These are phyloP conservation scores for Xanthorhoe designata DNA, from an alignment of 2,888 invertebrate species.

Conservation along the genomic window DNA sequence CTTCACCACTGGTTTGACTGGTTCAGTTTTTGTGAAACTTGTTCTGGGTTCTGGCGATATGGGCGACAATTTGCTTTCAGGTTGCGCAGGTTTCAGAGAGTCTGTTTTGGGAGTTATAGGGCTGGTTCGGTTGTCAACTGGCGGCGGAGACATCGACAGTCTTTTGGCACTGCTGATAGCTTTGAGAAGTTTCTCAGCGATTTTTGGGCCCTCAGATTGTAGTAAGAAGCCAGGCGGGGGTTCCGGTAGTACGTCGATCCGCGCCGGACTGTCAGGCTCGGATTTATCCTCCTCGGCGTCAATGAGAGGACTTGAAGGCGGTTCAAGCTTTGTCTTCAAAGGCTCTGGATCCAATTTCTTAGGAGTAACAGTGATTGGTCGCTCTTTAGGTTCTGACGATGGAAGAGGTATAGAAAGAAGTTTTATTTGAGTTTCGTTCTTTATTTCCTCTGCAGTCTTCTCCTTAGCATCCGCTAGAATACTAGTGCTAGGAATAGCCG, in stretches of 20 bases:
- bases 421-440: conserved; percentile 49
- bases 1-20: conserved; percentile 56
- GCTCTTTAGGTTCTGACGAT: conserved; percentile 50
- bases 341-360: conserved; percentile 61
- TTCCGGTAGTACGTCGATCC: conserved; percentile 80
- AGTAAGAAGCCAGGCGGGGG: conserved; percentile 78
- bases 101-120: conserved; percentile 66
- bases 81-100: conserved; percentile 53
- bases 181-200: conserved; percentile 87
- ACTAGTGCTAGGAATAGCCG: conserved; percentile 33
- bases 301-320: conserved; percentile 74
- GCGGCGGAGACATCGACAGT: conserved; percentile 79
- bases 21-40: conserved; percentile 50
- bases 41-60: conserved; percentile 57
- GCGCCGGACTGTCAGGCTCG: conserved; percentile 79
- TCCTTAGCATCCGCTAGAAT: conserved; percentile 33
- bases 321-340: conserved; percentile 59
- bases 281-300: conserved; percentile 82
- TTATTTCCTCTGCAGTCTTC: conserved; percentile 35
- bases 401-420: conserved; percentile 58
- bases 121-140: conserved; percentile 61
- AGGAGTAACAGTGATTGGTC: conserved; percentile 53
- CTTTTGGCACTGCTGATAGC: conserved; percentile 85
- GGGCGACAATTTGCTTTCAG: conserved; percentile 57
- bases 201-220: conserved; percentile 84